These are phyloP conservation scores for Cheiracanthium punctorium DNA, from an alignment of 2,888 invertebrate species.

Conservation along the genomic window DNA sequence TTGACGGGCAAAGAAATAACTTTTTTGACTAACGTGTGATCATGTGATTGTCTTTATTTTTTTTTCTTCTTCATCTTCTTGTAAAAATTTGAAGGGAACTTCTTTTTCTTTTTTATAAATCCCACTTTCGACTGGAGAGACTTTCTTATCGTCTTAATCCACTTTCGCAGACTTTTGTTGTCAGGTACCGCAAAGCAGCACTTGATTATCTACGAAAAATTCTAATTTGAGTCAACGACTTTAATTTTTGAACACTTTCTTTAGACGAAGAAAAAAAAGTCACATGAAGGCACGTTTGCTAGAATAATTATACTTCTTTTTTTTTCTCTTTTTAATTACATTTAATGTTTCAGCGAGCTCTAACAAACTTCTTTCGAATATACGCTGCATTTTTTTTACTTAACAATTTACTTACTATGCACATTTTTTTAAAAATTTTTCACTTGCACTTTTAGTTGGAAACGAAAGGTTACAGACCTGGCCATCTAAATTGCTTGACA, in stretches of 20 bases:
- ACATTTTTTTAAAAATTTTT: background rate
- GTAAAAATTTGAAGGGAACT: too few relatives aligned
- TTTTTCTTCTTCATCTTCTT: slow-evolving; percentile 16
- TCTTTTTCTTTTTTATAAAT: slow-evolving; percentile 4
- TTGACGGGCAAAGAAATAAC: slow-evolving; percentile 23
- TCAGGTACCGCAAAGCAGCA: background rate
- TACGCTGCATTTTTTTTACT: background rate
- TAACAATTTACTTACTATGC: background rate
- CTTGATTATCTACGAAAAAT: background rate
- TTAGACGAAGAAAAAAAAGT: background rate
- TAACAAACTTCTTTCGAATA: background rate
- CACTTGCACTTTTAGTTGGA: too few relatives aligned
- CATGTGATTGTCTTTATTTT: background rate
- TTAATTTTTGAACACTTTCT: background rate
- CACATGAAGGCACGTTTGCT: too few relatives aligned
- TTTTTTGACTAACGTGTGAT: background rate
- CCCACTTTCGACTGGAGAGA: background rate
- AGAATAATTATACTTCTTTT: too few relatives aligned
- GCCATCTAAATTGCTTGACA: too few relatives aligned
- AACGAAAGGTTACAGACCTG: too few relatives aligned
- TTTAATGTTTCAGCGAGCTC: background rate
- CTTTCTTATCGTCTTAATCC: slow-evolving; percentile 27
- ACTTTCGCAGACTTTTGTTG: background rate
- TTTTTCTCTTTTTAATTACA: background rate
- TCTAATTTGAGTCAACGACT: background rate